Conservation (phyloP, 2,113 vertebrate species). For the Glaucidium brasilianum region DNA sequence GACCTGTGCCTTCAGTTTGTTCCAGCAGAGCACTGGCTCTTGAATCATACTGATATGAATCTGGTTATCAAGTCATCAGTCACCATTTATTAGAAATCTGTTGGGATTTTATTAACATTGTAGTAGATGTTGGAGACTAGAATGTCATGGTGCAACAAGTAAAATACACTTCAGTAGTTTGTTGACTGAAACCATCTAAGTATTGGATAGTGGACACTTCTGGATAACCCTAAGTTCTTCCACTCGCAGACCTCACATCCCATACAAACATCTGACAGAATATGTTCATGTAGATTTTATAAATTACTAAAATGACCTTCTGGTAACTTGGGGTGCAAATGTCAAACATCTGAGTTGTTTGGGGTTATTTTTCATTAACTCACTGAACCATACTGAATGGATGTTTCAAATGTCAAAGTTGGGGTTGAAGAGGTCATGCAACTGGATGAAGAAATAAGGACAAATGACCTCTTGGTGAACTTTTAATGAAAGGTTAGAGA, state of each 20-base stretch:
- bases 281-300: background rate
- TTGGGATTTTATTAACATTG: background rate
- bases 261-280: background rate
- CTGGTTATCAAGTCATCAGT: background rate
- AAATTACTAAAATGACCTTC: background rate
- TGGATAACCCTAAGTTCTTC: background rate
- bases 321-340: background rate
- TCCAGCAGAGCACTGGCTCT: background rate
- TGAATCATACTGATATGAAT: background rate
- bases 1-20: background rate
- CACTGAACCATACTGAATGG: background rate
- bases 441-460: background rate
- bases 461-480: background rate
- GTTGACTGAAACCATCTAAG: background rate
- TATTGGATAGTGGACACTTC: background rate
- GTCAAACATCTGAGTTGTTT: background rate
- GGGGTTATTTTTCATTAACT: conserved; percentile 16
- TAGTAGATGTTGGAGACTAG: background rate
- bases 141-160: background rate
- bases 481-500: background rate
- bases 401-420: conserved; percentile 5
- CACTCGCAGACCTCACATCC: background rate
- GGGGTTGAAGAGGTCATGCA: conserved; percentile 8
- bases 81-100: background rate
- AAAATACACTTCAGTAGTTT: background rate